phyloP scores from a whole-genome alignment of 1,140 invertebrate genomes.

The Scaptomyza pallida region DNA sequence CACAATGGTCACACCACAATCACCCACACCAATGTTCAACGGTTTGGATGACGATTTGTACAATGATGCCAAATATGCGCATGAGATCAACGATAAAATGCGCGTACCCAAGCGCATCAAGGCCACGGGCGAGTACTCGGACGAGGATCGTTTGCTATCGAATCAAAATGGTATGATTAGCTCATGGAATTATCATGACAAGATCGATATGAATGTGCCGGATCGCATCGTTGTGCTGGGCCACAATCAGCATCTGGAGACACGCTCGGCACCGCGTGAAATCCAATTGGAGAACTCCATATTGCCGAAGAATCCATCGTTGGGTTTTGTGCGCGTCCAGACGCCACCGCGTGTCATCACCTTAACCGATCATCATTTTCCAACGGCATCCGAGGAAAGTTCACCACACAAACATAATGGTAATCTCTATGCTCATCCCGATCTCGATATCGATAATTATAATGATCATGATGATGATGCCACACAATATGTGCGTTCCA shows the following conservation, averaged over 20 bases:
- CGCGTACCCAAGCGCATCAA: slow-evolving; percentile 91
- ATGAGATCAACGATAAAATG: slow-evolving; percentile 91
- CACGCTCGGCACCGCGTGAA: slow-evolving; percentile 92
- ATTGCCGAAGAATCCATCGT: slow-evolving; percentile 88
- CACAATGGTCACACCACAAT: slow-evolving; percentile 86
- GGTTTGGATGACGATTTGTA: slow-evolving; percentile 87
- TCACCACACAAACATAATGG: slow-evolving; percentile 66
- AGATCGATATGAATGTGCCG: slow-evolving; percentile 95
- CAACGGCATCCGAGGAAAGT: slow-evolving; percentile 88
- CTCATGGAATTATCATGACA: slow-evolving; percentile 89
- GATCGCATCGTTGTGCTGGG: slow-evolving; percentile 94
- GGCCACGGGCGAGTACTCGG: slow-evolving; percentile 87
- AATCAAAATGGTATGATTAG: slow-evolving; percentile 86
- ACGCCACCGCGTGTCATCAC: slow-evolving; percentile 93
- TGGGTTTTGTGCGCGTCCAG: slow-evolving; percentile 89
- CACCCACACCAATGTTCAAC: slow-evolving; percentile 86
- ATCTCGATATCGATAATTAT: slow-evolving; percentile 48
- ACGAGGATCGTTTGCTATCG: slow-evolving; percentile 86
- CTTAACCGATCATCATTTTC: slow-evolving; percentile 91
- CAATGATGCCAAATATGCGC: slow-evolving; percentile 89
- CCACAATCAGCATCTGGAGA: slow-evolving; percentile 92
- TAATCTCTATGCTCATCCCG: slow-evolving; percentile 35
- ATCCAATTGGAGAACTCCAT: slow-evolving; percentile 92
- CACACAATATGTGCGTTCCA: slow-evolving; percentile 75
- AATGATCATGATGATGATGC: slow-evolving; percentile 68